Conservation (phyloP, 2,888 invertebrate genomes). For the Drosophila percnosoma region DNA sequence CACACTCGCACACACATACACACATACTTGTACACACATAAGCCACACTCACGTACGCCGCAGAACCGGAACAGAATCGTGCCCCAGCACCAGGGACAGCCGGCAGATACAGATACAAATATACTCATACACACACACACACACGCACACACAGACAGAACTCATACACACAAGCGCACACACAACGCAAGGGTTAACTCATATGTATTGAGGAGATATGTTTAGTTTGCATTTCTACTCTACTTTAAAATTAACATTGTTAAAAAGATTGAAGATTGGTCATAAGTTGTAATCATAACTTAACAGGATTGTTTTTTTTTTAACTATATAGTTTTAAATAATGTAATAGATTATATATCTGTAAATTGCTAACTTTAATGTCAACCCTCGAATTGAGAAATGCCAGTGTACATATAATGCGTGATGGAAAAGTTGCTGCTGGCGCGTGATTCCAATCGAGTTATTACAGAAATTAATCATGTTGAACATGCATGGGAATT, state of each 20-base stretch:
- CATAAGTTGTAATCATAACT: neutral
- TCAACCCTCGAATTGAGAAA: conserved; percentile 27
- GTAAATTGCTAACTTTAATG: neutral
- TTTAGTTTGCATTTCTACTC: neutral
- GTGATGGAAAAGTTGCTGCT: conserved; percentile 80
- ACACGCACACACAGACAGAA: conserved; percentile 16
- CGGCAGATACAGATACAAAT: conserved; percentile 63
- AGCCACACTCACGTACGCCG: conserved; percentile 61
- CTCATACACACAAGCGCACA: conserved; percentile 20
- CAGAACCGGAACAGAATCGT: conserved; percentile 68
- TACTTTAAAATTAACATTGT: neutral
- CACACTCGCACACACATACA: conserved; percentile 4
- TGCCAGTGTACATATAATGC: conserved; percentile 60
- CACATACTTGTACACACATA: conserved; percentile 15
- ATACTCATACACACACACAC: conserved; percentile 31
- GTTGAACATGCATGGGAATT: conserved; percentile 80
- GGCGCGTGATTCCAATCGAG: conserved; percentile 82
- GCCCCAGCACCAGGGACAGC: conserved; percentile 52
- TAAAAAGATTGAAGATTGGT: neutral
- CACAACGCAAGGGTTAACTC: conserved; percentile 22
- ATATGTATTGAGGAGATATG: neutral
- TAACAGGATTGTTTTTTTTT: neutral
- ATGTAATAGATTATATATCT: neutral
- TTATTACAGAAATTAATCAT: conserved; percentile 81
- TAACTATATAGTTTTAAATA: neutral